Percentiles rank a stretch among this genome's conserved stretches.
Evolutionary conservation across 53 echinoderm and acorn worm species (phyloP).

Genomic region (Pentamera pediparva): DNA sequence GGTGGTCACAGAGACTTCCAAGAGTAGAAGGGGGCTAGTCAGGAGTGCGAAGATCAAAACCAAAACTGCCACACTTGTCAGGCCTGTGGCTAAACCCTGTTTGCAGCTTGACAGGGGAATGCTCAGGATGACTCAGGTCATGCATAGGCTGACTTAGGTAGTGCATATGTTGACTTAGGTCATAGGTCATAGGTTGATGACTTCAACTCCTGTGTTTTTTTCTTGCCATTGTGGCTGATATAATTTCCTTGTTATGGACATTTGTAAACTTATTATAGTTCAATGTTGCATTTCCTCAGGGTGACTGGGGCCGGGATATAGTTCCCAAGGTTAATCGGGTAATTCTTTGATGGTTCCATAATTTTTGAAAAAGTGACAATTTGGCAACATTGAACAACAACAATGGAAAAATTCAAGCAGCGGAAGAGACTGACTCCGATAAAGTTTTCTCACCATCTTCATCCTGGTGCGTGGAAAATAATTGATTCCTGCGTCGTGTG

Average conservation of each 20-base stretch:
- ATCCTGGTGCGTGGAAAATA: too few relatives aligned
- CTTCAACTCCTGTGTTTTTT: neutral
- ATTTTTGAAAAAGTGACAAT: too few relatives aligned
- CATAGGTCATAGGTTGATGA: neutral
- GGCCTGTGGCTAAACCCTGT: neutral
- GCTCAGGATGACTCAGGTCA: too few relatives aligned
- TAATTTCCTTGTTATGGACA: neutral
- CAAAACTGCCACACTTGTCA: neutral
- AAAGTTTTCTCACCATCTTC: too few relatives aligned
- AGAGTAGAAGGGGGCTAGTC: neutral
- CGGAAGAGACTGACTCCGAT: too few relatives aligned
- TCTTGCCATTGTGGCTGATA: neutral
- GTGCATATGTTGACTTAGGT: neutral
- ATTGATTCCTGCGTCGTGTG: too few relatives aligned
- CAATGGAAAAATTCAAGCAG: too few relatives aligned
- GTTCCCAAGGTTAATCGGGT: too few relatives aligned
- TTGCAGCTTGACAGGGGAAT: neutral
- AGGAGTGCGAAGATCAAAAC: constrained; percentile 2
- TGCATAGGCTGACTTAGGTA: too few relatives aligned
- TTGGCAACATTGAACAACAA: too few relatives aligned
- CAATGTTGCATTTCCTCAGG: neutral
- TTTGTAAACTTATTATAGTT: neutral
- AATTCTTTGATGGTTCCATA: too few relatives aligned
- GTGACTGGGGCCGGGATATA: neutral
- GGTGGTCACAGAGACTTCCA: too few relatives aligned